Conservation (phyloP, 1,140 invertebrate genomes). For the roundworm (Caenorhabditis elegans) region DNA sequence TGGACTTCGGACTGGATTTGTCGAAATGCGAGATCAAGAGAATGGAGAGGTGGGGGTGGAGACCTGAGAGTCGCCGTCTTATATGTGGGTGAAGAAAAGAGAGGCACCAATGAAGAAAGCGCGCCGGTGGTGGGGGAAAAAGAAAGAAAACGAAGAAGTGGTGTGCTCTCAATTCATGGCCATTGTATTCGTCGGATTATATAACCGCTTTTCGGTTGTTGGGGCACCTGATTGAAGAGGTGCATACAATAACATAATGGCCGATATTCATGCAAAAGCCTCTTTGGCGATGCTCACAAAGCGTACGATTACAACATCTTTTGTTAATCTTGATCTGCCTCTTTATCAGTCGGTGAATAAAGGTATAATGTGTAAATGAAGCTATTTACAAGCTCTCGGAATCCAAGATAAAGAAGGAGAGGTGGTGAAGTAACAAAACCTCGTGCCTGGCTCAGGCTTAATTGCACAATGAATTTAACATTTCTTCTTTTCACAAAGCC, state of each 20-base stretch:
- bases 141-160: not conserved
- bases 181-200: conserved; percentile 25
- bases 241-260: conserved; percentile 32
- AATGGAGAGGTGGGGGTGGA: not conserved
- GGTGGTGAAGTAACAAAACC: not conserved
- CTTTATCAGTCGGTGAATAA: conserved; percentile 15
- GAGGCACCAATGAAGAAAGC: not conserved
- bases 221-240: not conserved
- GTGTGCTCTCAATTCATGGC: not conserved
- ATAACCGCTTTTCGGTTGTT: not conserved
- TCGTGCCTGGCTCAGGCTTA: too few species aligned
- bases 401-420: not conserved
- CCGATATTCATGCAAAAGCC: conserved; percentile 6
- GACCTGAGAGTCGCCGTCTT: not conserved
- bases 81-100: not conserved
- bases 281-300: not conserved
- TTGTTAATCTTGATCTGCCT: conserved; percentile 6
- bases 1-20: conserved; percentile 19
- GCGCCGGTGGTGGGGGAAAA: too few species aligned
- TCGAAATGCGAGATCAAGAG: not conserved
- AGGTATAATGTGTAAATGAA: conserved; percentile 21
- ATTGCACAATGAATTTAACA: too few species aligned
- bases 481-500: too few species aligned
- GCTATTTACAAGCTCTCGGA: not conserved
- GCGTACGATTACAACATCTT: conserved; percentile 16